Evolutionary conservation across 2,113 vertebrate species (phyloP).

Genomic region (Lutjanus erythropterus): DNA sequence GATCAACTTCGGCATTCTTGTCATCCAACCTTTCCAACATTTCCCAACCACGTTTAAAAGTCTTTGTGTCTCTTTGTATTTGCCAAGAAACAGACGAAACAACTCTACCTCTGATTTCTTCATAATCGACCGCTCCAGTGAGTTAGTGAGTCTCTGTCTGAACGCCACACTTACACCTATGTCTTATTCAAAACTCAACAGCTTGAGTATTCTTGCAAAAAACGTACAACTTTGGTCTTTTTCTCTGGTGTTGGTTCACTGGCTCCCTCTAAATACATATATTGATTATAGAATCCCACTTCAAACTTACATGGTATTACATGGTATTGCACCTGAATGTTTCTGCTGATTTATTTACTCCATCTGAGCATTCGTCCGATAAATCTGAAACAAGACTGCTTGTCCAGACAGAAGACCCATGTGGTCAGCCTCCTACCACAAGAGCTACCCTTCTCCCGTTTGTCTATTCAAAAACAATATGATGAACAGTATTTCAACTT

Average conservation of each 20-base stretch:
- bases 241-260: neutral
- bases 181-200: constrained; percentile 35
- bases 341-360: constrained; percentile 47
- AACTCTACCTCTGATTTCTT: constrained; percentile 1
- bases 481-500: neutral
- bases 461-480: constrained; percentile 15
- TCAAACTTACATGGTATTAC: constrained; percentile 39
- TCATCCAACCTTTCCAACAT: neutral
- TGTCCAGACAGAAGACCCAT: neutral
- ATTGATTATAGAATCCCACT: constrained; percentile 42
- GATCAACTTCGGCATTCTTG: neutral
- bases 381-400: constrained; percentile 12
- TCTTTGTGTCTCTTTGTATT: neutral
- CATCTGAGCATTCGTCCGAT: neutral
- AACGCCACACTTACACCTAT: constrained; percentile 33
- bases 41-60: constrained; percentile 6
- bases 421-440: constrained; percentile 1
- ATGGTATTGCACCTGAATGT: constrained; percentile 47
- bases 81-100: constrained; percentile 17
- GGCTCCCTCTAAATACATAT: constrained; percentile 42
- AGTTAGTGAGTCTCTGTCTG: constrained; percentile 9
- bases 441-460: neutral
- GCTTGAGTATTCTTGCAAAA: neutral
- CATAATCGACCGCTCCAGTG: neutral
- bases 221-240: neutral